A percentile compares a stretch with the other conserved stretches of the same genome.
Conservation (phyloP, 2,113 vertebrate species). For the Noturus placidus region DNA sequence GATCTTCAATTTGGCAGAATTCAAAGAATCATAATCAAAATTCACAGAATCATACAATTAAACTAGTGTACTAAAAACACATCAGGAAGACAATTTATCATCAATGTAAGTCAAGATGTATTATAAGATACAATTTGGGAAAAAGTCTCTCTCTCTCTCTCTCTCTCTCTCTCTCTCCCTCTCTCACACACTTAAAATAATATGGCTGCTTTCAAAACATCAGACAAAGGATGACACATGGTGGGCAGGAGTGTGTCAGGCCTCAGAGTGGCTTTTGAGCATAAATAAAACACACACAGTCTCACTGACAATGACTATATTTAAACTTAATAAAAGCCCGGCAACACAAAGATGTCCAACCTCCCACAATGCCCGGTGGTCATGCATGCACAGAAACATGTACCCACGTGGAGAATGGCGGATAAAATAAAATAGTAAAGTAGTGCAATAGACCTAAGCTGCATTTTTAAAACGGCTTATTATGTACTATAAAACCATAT, state of each 20-base stretch:
- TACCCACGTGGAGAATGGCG: not conserved
- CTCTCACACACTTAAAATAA: slow-evolving; percentile 18
- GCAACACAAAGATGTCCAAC: slow-evolving; percentile 32
- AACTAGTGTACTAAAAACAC: not conserved
- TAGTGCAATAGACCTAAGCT: not conserved
- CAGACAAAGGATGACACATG: slow-evolving; percentile 23
- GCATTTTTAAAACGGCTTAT: not conserved
- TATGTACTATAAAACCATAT: not conserved
- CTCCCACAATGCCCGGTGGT: slow-evolving; percentile 56
- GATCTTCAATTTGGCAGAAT: not conserved
- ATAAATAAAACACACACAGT: slow-evolving; percentile 35
- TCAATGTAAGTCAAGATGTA: not conserved
- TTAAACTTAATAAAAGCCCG: slow-evolving; percentile 36
- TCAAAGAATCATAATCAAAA: not conserved
- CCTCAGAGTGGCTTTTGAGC: slow-evolving; percentile 22
- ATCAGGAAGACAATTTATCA: not conserved
- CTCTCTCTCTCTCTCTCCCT: not conserved
- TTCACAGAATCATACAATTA: not conserved
- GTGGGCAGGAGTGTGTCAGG: slow-evolving; percentile 30
- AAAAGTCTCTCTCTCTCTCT: not conserved
- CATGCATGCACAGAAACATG: slow-evolving; percentile 35
- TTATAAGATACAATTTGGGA: not conserved
- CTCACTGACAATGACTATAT: slow-evolving; percentile 6
- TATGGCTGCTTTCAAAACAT: slow-evolving; percentile 28
- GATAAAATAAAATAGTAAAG: not conserved